Base-by-base conservation (phyloP, 2,888 invertebrate genomes). In the Nymphalis urticae region DNA sequence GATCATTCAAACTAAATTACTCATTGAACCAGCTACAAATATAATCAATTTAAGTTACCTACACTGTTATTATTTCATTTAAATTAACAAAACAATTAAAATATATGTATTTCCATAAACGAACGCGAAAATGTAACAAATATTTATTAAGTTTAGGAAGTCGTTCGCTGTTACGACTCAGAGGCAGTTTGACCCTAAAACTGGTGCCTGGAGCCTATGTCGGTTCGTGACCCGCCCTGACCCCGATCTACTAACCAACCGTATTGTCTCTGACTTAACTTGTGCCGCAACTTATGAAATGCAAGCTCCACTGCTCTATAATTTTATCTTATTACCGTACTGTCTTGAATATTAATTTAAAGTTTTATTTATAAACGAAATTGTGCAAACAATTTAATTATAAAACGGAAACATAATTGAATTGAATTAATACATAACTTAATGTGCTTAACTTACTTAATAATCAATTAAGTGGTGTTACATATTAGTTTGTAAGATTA, bases 161-260 rank as follows among this genome's bases (percentile, higher is more conserved):
- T 70, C 68, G 48, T 70, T 70, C 63, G 51, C 54, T 56, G 48
- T 68, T 53, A 62, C 58, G 48, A 66, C 51, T 58, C 64, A 85
- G 84, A 84, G 56, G 56, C 56, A 56, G 78, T 75, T 80, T 86
- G 89, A 87, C 88, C 86, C 87, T 83, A 86, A 87, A 88, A 83
- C 82, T 80, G 69, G 74, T 67, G 74, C 75, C 78, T 78, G 71
- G 72, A 73, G 77, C 79, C 68, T 53, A 69, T 81, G 82, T 85
- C 82, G 76, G 85, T 82, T 88, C 90, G 90, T 92, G 92, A 90
- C 91, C 91, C 80, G 88, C 77, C 82, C 79, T 83, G 90, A 89
- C 91, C 89, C 89, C 90, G 90, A 86, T 90, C 86, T 84, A 87
- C 82, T 88, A 85, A 88, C 89, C 84, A 85, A 82, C 78, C 78